phyloP scores from a whole-genome alignment of 2,797 vertebrate species.

The Mallotus villosus region DNA sequence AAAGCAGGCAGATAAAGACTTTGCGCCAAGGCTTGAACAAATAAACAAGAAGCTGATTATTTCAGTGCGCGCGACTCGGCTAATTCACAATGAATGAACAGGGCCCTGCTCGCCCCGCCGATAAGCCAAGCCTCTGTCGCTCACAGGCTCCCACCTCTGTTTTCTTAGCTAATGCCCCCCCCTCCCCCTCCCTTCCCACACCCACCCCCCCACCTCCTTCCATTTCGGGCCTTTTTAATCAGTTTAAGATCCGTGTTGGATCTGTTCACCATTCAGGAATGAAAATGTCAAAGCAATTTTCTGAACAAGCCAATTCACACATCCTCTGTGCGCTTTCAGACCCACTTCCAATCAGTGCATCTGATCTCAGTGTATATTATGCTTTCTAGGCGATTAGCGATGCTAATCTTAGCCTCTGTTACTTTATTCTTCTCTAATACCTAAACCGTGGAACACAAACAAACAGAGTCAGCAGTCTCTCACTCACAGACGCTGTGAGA shows the following conservation, averaged over 20 bases:
- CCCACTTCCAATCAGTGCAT: conserved; percentile 29
- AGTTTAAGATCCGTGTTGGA: conserved; percentile 61
- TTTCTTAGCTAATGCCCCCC: conserved; percentile 76
- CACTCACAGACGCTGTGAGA: neutral
- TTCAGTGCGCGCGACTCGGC: conserved; percentile 62
- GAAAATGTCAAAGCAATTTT: conserved; percentile 71
- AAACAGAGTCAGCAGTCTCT: neutral
- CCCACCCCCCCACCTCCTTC: conserved; percentile 27
- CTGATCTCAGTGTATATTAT: conserved; percentile 37
- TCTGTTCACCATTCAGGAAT: conserved; percentile 59
- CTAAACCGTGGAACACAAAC: neutral
- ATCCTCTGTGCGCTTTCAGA: conserved; percentile 42
- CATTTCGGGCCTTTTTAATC: conserved; percentile 55
- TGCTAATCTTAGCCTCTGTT: conserved; percentile 32
- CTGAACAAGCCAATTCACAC: conserved; percentile 59
- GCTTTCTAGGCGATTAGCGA: conserved; percentile 29
- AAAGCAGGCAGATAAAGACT: conserved; percentile 59
- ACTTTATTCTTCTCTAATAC: conserved; percentile 26
- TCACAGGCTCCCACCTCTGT: conserved; percentile 58
- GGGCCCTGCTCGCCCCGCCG: conserved; percentile 46
- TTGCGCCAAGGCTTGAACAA: conserved; percentile 62
- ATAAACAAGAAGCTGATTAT: conserved; percentile 74
- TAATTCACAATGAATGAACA: conserved; percentile 70
- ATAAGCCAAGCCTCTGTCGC: conserved; percentile 64
- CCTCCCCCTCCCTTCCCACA: conserved; percentile 1